A percentile compares a stretch with the other conserved stretches of the same genome.
phyloP scores from a whole-genome alignment of 2,113 vertebrate genomes.

The Jaculus jaculus region DNA sequence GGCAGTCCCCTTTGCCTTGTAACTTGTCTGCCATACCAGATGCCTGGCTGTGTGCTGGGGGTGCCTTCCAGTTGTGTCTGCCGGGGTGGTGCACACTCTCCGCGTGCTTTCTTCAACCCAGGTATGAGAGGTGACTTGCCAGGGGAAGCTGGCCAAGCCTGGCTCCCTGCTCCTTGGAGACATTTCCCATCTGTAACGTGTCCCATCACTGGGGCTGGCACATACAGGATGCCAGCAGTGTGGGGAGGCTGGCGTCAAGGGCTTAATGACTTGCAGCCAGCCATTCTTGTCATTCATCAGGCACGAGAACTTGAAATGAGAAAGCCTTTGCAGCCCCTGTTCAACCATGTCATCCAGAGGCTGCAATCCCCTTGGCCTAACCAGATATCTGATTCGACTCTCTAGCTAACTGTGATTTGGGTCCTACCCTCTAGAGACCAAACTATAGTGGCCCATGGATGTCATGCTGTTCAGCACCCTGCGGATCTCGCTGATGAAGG shows the following conservation, averaged over 20 bases:
- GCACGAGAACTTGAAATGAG: not conserved
- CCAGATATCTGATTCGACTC: not conserved
- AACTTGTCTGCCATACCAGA: not conserved
- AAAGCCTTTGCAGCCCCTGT: accelerated
- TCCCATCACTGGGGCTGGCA: constrained; percentile 41
- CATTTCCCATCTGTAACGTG: constrained; percentile 65
- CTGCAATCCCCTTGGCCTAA: not conserved
- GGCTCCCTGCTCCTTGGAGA: constrained; percentile 39
- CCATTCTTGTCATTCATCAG: not conserved
- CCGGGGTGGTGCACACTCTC: not conserved
- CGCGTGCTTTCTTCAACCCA: not conserved
- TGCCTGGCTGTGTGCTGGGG: not conserved
- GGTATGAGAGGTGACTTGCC: constrained; percentile 19
- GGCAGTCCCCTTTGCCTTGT: not conserved
- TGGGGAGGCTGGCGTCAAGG: not conserved
- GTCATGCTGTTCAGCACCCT: accelerated
- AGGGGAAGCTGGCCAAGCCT: not conserved
- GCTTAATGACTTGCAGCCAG: constrained; percentile 37
- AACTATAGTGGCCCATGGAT: not conserved
- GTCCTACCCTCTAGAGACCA: not conserved
- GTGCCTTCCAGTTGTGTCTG: constrained; percentile 19
- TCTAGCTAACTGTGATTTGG: not conserved
- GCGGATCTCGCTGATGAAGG: accelerated
- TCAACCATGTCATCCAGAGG: accelerated
- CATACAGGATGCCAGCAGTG: not conserved